phyloP scores from a whole-genome alignment of 2,113 vertebrate genomes.

The Phrynocephalus versicolor region DNA sequence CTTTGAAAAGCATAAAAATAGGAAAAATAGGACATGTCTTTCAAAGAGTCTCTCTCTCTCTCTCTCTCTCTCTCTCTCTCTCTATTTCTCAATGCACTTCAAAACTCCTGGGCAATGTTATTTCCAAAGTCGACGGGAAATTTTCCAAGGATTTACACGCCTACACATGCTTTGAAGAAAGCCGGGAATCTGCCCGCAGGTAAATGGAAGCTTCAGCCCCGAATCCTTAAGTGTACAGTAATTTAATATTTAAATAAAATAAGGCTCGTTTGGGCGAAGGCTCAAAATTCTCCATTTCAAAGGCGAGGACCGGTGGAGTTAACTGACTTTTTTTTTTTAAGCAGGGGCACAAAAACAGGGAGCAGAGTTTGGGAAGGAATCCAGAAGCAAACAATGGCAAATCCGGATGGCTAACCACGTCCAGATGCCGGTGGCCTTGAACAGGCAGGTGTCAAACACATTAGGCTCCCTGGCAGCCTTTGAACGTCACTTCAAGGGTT shows the following conservation, averaged over 20 bases:
- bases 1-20: no score
- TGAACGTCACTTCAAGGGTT: conserved; percentile 63
- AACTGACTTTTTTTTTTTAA: conserved; percentile 22
- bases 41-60: no score
- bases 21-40: no score
- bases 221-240: not conserved
- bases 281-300: conserved; percentile 26
- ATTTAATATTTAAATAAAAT: conserved; percentile 42
- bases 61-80: no score
- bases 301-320: not conserved
- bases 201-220: not conserved
- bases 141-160: conserved; percentile 36
- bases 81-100: not conserved
- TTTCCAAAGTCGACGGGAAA: conserved; percentile 38
- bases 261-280: conserved; percentile 34
- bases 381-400: conserved; percentile 53
- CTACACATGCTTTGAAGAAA: conserved; percentile 22
- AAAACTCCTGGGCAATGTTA: not conserved
- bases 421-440: conserved; percentile 53
- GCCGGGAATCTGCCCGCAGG: conserved; percentile 4
- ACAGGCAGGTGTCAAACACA: conserved; percentile 66
- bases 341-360: conserved; percentile 29
- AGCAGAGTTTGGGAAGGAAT: conserved; percentile 49
- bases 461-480: conserved; percentile 54
- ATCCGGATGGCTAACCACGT: conserved; percentile 56